phyloP scores from a whole-genome alignment of 2,888 invertebrate species.

The Lysandra coridon region DNA sequence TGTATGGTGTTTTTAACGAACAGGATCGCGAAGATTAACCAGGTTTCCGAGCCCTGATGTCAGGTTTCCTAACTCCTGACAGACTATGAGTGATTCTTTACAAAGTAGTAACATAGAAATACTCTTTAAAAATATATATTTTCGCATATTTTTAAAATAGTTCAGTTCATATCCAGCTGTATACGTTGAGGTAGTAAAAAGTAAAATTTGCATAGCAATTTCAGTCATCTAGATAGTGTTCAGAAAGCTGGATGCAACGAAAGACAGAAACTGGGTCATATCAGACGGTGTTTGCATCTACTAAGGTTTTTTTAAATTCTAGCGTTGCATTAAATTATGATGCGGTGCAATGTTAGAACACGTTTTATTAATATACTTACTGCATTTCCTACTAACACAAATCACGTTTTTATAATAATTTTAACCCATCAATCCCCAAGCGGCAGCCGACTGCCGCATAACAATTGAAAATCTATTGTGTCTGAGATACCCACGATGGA shows the following conservation, averaged over 20 bases:
- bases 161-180: neutral
- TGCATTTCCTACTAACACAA: neutral
- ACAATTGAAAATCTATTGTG: too few species aligned
- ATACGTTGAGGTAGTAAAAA: neutral
- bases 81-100: neutral
- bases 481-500: too few species aligned
- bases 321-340: constrained; percentile 11
- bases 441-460: too few species aligned
- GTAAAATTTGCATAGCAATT: constrained; percentile 17
- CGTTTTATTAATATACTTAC: neutral
- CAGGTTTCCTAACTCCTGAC: neutral
- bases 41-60: neutral
- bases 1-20: too few species aligned
- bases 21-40: too few species aligned
- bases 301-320: constrained; percentile 1
- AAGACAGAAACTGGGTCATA: constrained; percentile 18
- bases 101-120: neutral
- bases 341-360: constrained; percentile 25
- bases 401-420: too few species aligned
- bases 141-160: neutral
- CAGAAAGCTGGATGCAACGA: constrained; percentile 16
- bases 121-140: neutral
- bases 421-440: too few species aligned
- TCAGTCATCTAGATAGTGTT: constrained; percentile 22
- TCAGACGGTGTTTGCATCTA: constrained; percentile 9